phyloP scores from a whole-genome alignment of 2,797 vertebrate species.

The Hippoglossus hippoglossus region DNA sequence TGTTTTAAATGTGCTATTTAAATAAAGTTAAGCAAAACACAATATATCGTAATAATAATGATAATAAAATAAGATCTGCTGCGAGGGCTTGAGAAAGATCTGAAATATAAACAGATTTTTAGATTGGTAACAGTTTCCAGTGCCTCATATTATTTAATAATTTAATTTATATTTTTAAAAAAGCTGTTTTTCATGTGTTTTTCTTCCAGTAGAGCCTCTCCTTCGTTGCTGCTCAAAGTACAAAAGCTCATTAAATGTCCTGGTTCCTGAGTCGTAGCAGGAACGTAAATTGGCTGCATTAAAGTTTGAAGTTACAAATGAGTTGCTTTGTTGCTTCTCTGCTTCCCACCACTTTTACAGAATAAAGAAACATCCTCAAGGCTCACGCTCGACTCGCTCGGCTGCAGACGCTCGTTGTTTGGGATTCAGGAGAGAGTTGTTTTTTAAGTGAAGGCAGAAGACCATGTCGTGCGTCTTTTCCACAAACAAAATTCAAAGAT shows the following conservation, averaged over 20 bases:
- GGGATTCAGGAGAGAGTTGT: not conserved
- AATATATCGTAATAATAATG: no score
- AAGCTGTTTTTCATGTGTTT: not conserved
- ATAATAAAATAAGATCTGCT: no score
- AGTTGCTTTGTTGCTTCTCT: slow-evolving; percentile 16
- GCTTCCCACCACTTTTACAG: slow-evolving; percentile 18
- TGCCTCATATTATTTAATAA: no score
- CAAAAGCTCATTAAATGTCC: slow-evolving; percentile 19
- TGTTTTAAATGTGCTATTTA: no score
- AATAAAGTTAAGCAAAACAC: no score
- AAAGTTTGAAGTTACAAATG: slow-evolving; percentile 37
- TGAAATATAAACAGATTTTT: no score
- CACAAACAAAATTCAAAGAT: not conserved
- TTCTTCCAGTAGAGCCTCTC: not conserved
- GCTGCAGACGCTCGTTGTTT: slow-evolving; percentile 33
- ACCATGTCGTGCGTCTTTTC: not conserved
- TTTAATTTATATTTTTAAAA: not conserved
- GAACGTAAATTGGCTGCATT: slow-evolving; percentile 18
- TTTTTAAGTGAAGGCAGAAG: slow-evolving; percentile 10
- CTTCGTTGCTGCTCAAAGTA: slow-evolving; percentile 30
- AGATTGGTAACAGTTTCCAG: no score
- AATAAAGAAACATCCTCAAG: slow-evolving; percentile 41
- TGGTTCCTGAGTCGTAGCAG: slow-evolving; percentile 3
- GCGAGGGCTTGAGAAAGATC: no score
- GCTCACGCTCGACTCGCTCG: not conserved